Evolutionary conservation across 1,140 invertebrate species (phyloP).

Genomic region (Drosophila athabasca): DNA sequence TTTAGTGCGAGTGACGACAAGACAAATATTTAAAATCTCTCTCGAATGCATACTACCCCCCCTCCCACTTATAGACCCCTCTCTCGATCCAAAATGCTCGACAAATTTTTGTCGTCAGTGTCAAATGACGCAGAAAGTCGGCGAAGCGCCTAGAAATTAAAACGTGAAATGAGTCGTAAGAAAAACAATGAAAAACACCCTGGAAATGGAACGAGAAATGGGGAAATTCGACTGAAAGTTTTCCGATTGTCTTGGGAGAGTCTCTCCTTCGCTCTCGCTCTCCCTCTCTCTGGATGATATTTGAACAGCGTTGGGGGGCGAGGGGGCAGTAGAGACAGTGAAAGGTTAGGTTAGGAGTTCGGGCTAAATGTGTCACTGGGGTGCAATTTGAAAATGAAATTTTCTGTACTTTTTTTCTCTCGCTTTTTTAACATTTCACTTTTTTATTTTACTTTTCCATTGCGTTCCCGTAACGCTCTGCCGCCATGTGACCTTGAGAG

Average conservation of each 20-base stretch:
- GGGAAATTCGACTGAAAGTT: slow-evolving; percentile 65
- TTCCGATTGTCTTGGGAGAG: slow-evolving; percentile 73
- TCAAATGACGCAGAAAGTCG: slow-evolving; percentile 79
- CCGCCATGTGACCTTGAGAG: slow-evolving; percentile 37
- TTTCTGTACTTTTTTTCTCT: slow-evolving; percentile 44
- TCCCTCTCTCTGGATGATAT: slow-evolving; percentile 2
- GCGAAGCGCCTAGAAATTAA: slow-evolving; percentile 72
- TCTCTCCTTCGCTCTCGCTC: background rate
- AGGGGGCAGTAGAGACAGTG: too few species aligned
- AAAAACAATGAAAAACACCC: slow-evolving; percentile 79
- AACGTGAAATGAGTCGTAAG: slow-evolving; percentile 82
- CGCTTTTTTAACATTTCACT: slow-evolving; percentile 21
- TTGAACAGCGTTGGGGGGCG: background rate
- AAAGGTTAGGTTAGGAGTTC: slow-evolving; percentile 53
- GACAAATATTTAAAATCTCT: slow-evolving; percentile 70
- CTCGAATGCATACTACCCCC: slow-evolving; percentile 14
- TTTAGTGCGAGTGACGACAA: slow-evolving; percentile 55
- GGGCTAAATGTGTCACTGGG: slow-evolving; percentile 75
- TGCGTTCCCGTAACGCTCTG: slow-evolving; percentile 34
- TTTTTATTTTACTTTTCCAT: slow-evolving; percentile 32
- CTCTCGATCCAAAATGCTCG: slow-evolving; percentile 59
- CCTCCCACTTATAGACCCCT: slow-evolving; percentile 14
- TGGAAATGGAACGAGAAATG: slow-evolving; percentile 41
- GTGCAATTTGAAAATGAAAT: slow-evolving; percentile 82
- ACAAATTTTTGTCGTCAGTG: slow-evolving; percentile 74